A percentile compares a stretch with the other conserved stretches of the same genome.
phyloP scores from a whole-genome alignment of 2,113 vertebrate genomes.

The Barnardius zonarius region DNA sequence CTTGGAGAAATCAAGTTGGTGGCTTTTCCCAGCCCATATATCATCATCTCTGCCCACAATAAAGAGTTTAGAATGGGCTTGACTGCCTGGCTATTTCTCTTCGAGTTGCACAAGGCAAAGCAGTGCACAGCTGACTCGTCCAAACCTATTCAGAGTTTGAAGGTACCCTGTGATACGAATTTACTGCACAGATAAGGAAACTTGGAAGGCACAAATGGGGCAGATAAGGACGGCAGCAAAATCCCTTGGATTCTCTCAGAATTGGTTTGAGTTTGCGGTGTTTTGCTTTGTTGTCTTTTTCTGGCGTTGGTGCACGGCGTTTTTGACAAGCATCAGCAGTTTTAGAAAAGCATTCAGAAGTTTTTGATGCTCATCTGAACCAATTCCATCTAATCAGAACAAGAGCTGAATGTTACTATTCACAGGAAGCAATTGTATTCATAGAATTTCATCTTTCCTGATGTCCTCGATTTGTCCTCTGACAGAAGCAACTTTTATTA shows the following conservation, averaged over 20 bases:
- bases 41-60: background rate
- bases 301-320: conserved; percentile 17
- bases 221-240: conserved; percentile 45
- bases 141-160: conserved; percentile 23
- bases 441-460: conserved; percentile 59
- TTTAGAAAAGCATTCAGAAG: conserved; percentile 60
- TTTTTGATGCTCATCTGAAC: conserved; percentile 65
- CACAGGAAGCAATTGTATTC: conserved; percentile 62
- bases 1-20: conserved; percentile 24
- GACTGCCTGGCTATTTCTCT: conserved; percentile 32
- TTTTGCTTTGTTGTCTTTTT: conserved; percentile 54
- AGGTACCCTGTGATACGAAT: conserved; percentile 18
- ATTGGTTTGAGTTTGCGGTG: conserved; percentile 30
- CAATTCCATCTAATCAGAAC: conserved; percentile 65
- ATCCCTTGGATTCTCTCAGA: conserved; percentile 24
- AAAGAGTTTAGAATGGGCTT: conserved; percentile 24
- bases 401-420: conserved; percentile 56
- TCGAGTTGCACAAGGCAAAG: background rate
- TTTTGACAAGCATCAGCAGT: conserved; percentile 61
- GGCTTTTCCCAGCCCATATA: background rate
- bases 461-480: conserved; percentile 64
- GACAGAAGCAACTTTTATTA: conserved; percentile 59
- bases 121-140: background rate
- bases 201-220: conserved; percentile 34
- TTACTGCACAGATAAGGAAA: conserved; percentile 46